Conservation (phyloP, 2,797 vertebrate species). For the Sebastes taczanowskii region DNA sequence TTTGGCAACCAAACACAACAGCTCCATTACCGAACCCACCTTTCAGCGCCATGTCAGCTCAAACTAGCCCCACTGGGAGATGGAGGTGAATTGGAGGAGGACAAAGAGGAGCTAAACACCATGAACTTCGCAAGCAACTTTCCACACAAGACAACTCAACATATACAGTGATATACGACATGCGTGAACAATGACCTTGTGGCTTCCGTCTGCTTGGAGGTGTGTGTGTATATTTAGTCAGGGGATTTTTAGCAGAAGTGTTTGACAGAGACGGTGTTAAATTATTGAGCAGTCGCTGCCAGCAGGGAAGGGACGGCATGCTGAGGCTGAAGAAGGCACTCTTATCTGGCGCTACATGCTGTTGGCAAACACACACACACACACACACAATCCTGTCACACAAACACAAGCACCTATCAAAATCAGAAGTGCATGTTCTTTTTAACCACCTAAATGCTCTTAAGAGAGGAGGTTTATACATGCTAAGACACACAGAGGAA, state of each 20-base stretch:
- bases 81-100: constrained; percentile 4
- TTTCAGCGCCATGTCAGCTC: constrained; percentile 17
- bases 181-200: constrained; percentile 41
- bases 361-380: constrained; percentile 22
- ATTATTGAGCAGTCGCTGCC: constrained; percentile 65
- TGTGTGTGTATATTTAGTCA: constrained; percentile 65
- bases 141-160: neutral
- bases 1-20: constrained; percentile 28
- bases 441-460: constrained; percentile 2
- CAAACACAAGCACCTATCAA: neutral
- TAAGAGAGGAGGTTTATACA: neutral
- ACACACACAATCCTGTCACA: constrained; percentile 16
- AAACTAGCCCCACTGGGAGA: constrained; percentile 9
- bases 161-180: neutral
- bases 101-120: constrained; percentile 34
- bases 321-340: constrained; percentile 38
- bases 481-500: neutral
- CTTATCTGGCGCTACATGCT: constrained; percentile 52
- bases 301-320: constrained; percentile 46
- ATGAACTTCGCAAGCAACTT: constrained; percentile 24
- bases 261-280: constrained; percentile 55
- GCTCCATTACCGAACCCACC: constrained; percentile 41
- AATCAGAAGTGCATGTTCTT: neutral
- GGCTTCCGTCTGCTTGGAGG: constrained; percentile 30
- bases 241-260: constrained; percentile 32